A percentile compares a stretch with the other conserved stretches of the same genome.
Conservation (phyloP, 2,113 vertebrate genomes). For the Nesoenas mayeri region DNA sequence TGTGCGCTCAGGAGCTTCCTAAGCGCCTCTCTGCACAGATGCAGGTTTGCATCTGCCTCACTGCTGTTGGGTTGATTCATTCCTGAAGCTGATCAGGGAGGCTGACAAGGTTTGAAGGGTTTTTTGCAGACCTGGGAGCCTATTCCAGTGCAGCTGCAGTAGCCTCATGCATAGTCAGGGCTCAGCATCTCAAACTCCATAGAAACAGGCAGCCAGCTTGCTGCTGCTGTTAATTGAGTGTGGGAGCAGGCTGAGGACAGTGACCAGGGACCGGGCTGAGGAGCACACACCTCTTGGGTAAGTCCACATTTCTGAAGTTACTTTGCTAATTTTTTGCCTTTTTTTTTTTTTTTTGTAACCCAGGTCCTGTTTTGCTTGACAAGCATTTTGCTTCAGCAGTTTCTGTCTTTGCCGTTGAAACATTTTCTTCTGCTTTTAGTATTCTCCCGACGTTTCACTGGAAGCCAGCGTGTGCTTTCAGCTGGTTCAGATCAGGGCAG, state of each 20-base stretch:
- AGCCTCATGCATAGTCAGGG: constrained; percentile 66
- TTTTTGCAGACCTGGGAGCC: constrained; percentile 19
- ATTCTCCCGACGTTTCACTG: background rate
- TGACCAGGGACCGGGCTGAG: background rate
- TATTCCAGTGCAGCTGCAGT: constrained; percentile 64
- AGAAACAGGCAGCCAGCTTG: constrained; percentile 64
- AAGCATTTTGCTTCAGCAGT: background rate
- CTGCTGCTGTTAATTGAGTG: constrained; percentile 10
- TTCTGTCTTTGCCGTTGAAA: background rate
- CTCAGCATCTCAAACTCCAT: constrained; percentile 68
- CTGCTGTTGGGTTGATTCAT: background rate
- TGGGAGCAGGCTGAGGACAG: constrained; percentile 20
- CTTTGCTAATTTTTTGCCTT: background rate
- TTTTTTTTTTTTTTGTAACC: background rate
- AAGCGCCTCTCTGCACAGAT: background rate
- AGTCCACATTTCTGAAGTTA: constrained; percentile 56
- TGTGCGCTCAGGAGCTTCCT: background rate
- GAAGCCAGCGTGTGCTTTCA: background rate
- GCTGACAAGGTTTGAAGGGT: background rate
- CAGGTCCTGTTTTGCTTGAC: background rate
- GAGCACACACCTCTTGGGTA: constrained; percentile 35
- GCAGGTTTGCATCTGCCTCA: constrained; percentile 22
- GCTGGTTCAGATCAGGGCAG: constrained; percentile 18
- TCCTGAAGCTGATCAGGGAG: background rate
- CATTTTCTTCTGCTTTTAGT: background rate